phyloP scores from a whole-genome alignment of 2,888 invertebrate genomes.

The Spodoptera picta region DNA sequence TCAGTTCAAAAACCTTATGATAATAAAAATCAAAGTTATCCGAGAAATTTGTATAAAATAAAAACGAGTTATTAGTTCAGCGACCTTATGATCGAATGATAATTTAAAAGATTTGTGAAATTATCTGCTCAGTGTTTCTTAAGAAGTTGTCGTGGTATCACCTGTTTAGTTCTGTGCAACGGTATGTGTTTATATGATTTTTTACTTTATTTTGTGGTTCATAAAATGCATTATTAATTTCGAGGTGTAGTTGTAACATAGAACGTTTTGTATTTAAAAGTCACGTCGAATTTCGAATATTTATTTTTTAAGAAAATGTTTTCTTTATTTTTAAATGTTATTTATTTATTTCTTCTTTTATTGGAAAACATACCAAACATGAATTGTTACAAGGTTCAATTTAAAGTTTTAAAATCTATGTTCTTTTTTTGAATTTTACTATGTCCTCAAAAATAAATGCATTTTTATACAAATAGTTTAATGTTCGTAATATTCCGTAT shows the following conservation, averaged over 20 bases:
- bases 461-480: no score
- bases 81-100: slow-evolving; percentile 35
- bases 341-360: no score
- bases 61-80: slow-evolving; percentile 44
- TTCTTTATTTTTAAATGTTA: no score
- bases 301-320: no score
- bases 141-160: slow-evolving; percentile 27
- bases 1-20: slow-evolving; percentile 43
- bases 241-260: neutral
- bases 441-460: no score
- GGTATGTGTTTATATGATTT: slow-evolving; percentile 26
- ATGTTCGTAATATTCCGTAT: no score
- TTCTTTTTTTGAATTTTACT: no score
- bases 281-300: no score
- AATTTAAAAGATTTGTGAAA: slow-evolving; percentile 19
- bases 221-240: neutral
- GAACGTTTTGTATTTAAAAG: neutral
- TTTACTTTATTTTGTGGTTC: neutral
- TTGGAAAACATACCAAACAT: no score
- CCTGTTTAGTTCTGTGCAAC: slow-evolving; percentile 4
- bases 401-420: no score
- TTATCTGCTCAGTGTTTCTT: slow-evolving; percentile 34
- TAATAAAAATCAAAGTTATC: slow-evolving; percentile 5
- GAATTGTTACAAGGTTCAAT: no score
- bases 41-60: slow-evolving; percentile 14